phyloP scores from a whole-genome alignment of 2,797 vertebrate species.

The Falco biarmicus region DNA sequence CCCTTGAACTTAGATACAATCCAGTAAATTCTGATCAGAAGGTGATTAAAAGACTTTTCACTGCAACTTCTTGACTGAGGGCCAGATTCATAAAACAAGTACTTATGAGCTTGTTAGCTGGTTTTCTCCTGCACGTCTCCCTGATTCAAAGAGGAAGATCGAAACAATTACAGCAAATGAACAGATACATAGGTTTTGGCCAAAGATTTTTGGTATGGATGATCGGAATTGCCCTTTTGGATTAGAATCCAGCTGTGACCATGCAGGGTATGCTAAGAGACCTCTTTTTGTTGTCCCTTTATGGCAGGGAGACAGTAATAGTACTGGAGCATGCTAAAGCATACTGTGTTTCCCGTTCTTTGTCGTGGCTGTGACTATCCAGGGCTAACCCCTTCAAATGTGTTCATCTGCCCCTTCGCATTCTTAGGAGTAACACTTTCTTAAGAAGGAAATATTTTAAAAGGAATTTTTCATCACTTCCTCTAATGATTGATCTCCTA shows the following conservation, averaged over 20 bases:
- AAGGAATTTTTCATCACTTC: background rate
- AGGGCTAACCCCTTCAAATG: background rate
- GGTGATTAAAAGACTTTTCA: slow-evolving; percentile 77
- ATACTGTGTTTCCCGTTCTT: background rate
- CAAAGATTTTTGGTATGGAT: background rate
- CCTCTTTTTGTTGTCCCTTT: slow-evolving; percentile 17
- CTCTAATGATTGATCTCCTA: background rate
- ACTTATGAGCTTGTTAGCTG: background rate
- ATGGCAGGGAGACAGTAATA: background rate
- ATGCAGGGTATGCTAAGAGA: background rate
- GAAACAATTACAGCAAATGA: background rate
- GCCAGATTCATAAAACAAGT: slow-evolving; percentile 65
- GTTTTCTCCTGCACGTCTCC: background rate
- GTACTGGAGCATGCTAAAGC: background rate
- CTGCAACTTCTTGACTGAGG: slow-evolving; percentile 69
- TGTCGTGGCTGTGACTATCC: background rate
- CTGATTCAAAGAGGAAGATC: background rate
- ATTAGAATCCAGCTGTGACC: background rate
- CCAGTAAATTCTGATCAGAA: slow-evolving; percentile 76
- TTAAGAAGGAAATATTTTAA: background rate
- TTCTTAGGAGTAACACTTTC: background rate
- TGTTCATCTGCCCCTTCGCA: background rate
- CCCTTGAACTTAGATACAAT: slow-evolving; percentile 82
- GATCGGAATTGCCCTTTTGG: slow-evolving; percentile 5
- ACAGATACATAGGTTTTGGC: background rate